Evolutionary conservation across 2,797 vertebrate genomes (phyloP), one percentile per base, ranked within the genome.

Genomic region (Eupleurogrammus muticus): DNA sequence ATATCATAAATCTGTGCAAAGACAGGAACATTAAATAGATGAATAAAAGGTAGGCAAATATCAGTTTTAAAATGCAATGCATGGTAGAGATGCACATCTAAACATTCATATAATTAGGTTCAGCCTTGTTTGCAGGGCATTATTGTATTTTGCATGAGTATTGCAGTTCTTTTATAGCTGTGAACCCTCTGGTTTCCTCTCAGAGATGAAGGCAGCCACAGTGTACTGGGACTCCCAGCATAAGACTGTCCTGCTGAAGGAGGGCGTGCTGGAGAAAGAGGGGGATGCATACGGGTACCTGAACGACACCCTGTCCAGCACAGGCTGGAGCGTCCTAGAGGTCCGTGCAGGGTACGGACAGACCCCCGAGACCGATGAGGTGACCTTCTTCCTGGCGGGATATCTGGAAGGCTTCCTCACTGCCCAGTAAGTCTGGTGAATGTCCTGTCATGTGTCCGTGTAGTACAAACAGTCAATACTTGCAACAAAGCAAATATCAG

Each of bases 361-460:
- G 0, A 93, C 90, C 3, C 75, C 74, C 0, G 79, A 95, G 85
- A 79, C 82, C 1, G 95, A 97, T 57, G 92, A 95, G 34, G 13
- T 95, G 70, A 92, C 92, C 63, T 96, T 96, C 92, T 97, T 94
- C 83, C 85, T 94, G 51, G 96, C 96, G 0, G 97, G 97, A 34
- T 96, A 94, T 85, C 89, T 98, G 14, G 96, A 98, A 82, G 97
- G 97, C 0, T 97, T 95, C 83, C 95, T 98, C 60, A 96, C 96
- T 0, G 96, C 95, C 32, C 90, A 85, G 96, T 98, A 92, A 95
- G 96, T 83, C 6, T 64, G 28, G 19, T 12, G 11, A 47, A 42
- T 20, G 32, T 49, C 34, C 46, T 48, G 61, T n/a, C 28, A 19
- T 5, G 42, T 13, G n/a, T n/a, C 44, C 23, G 4, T 16, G 23